Evolutionary conservation across 64 coral and sea anemone species (phyloP).

Genomic region (Catalaphyllia jardinei): DNA sequence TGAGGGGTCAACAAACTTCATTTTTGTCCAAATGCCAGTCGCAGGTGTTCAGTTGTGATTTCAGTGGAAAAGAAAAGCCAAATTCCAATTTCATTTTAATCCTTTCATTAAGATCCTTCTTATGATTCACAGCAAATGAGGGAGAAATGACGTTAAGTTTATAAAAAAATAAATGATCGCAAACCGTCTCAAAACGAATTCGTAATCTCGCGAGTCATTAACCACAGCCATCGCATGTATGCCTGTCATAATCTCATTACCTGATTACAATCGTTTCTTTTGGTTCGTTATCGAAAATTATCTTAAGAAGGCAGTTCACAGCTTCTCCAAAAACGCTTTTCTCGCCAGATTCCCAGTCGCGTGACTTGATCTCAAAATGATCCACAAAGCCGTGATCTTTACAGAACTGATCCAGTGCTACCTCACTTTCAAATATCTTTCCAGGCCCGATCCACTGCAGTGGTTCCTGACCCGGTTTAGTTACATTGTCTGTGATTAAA

Average conservation of each 20-base stretch:
- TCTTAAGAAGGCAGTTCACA: constrained; percentile 11
- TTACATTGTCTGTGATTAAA: constrained; percentile 51
- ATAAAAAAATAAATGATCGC: too few relatives aligned
- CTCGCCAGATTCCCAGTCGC: constrained; percentile 61
- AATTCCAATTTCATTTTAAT: too few relatives aligned
- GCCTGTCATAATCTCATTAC: too few relatives aligned
- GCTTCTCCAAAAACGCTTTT: constrained; percentile 67
- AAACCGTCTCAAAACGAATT: too few relatives aligned
- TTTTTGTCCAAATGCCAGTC: too few relatives aligned
- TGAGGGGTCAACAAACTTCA: too few relatives aligned
- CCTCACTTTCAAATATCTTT: background rate
- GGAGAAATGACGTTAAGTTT: too few relatives aligned
- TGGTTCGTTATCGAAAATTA: constrained; percentile 5
- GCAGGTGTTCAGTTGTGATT: too few relatives aligned
- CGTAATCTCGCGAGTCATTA: background rate
- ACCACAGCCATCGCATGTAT: background rate
- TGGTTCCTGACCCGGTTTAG: background rate
- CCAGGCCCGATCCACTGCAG: constrained; percentile 7
- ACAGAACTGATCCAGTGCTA: constrained; percentile 59
- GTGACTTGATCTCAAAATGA: constrained; percentile 56
- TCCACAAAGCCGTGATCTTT: constrained; percentile 38
- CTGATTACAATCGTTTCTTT: background rate
- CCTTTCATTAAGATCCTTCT: too few relatives aligned
- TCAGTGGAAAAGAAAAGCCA: too few relatives aligned
- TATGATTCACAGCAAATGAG: too few relatives aligned